Base-by-base conservation (phyloP, 2,113 vertebrate species). In the Scalopus aquaticus region DNA sequence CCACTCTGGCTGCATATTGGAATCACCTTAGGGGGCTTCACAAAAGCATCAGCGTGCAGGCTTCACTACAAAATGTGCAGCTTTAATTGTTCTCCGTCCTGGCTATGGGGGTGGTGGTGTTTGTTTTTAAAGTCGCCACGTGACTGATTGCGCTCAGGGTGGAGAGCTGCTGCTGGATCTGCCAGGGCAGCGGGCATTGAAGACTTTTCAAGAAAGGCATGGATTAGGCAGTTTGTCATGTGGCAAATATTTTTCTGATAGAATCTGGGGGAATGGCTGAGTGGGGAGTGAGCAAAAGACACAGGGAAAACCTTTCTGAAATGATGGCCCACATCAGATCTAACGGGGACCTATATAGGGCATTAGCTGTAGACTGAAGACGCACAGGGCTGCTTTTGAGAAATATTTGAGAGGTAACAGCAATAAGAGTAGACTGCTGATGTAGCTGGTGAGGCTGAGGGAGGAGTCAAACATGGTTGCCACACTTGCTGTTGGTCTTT, bases 61-160 rank as follows among this genome's bases (percentile, higher is more conserved):
- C 10, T 37, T 4, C 11, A 6, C 9, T 35, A 26, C 3, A 8
- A 16, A 64, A 26, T 46, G 9, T 49, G n/a, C 39, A 49, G 51
- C 44, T n/a, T 39, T 15, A 12, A 4, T 10, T 11, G 42, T 11
- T 5, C 4, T 2, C 0, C 2, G 58, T 19, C 12, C 20, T 56
- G 42, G 42, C 30, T n/a, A 2, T 49, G 6, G 28, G 32, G 12
- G 35, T 46, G 20, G 4, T 51, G 22, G 51, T 12, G 17, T 60
- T 67, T 39, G 58, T 32, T 56, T 74, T 15, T 12, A 37, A 19
- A 78, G 83, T 81, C 49, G 9, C 0, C 12, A 51, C 15, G 35
- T 9, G 49, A 28, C 8, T 39, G 56, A 67, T 13, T 11, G 28
- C 20, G 35, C 32, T 72, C 19, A 4, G 12, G 17, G 49, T 3